Percentiles rank a stretch among this genome's conserved stretches.
These are phyloP conservation scores for Andrena fulva DNA, from an alignment of 2,888 invertebrate genomes.

Conservation along the genomic window DNA sequence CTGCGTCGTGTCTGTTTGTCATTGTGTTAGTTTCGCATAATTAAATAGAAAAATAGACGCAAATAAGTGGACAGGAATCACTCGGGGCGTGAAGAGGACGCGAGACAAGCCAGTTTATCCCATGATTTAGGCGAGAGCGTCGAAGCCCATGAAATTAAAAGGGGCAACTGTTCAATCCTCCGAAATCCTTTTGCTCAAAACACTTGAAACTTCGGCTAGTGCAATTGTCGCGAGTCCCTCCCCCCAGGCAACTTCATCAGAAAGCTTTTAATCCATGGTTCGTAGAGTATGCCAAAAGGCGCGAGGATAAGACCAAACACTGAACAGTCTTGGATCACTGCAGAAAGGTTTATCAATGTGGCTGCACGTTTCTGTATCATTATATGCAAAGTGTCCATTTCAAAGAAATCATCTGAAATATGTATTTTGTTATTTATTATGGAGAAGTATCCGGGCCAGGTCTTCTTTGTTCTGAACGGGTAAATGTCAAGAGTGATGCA, in stretches of 20 bases:
- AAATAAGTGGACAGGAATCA: conserved; percentile 44
- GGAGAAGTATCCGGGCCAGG: not conserved
- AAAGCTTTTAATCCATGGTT: conserved; percentile 73
- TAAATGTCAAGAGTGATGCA: too few species aligned
- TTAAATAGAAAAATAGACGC: not conserved
- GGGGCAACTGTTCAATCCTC: conserved; percentile 65
- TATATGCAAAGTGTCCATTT: not conserved
- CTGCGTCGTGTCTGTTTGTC: not conserved
- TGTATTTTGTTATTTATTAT: not conserved
- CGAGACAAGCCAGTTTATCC: conserved; percentile 57
- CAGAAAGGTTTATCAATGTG: not conserved
- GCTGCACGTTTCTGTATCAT: not conserved
- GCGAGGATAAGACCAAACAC: conserved; percentile 1
- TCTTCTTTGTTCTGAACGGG: too few species aligned
- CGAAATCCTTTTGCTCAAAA: conserved; percentile 74
- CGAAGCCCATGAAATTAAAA: conserved; percentile 72
- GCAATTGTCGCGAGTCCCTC: conserved; percentile 60
- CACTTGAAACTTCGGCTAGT: conserved; percentile 71
- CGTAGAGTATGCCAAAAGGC: conserved; percentile 46
- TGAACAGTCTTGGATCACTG: conserved; percentile 24
- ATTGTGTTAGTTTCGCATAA: not conserved
- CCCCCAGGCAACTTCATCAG: conserved; percentile 50
- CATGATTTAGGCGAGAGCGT: conserved; percentile 60
- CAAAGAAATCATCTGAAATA: not conserved
- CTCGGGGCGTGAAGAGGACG: conserved; percentile 37